Evolutionary conservation across 37 sponge, comb jelly and placozoan genomes (phyloP), one percentile per base, ranked within the genome.

Genomic region (Spongilla lacustris): DNA sequence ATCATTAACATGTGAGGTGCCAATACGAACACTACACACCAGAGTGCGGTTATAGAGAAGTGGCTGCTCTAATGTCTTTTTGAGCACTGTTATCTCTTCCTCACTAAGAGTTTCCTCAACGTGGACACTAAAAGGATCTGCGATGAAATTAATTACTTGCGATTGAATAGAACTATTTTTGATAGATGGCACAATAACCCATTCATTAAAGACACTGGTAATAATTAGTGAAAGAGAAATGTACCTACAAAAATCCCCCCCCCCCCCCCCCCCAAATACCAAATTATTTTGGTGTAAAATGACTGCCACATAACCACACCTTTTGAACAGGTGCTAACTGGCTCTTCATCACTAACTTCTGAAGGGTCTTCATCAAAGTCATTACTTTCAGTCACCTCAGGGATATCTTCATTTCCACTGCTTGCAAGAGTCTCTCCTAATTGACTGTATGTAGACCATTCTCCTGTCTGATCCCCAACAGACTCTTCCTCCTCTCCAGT

Each of bases 81-180:
- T 25, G 26, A 92, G 85, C 0, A 0, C 17, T 6, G 36, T 37
- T 27, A 87, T 66, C 46, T 92, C 89, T 22, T 87, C 74, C 4
- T 77, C 77, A 36, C 78, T 79, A 9, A 92, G 84, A 29, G 70
- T 74, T 33, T 74, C 70, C 21, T 92, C 92, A 75, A 92, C 32
- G 71, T 92, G 92, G 14, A 74, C 72, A 17, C 24, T 28, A 81
- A 92, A 92, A 2, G 92, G 92, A 79, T 92, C 92, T 88, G 67
- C 38, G 68, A 36, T 29, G 36, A 74, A 10, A 84, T 24, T 33
- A 50, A 81, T 0, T 8, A 50, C 12, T 41, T 6, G 6, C 41
- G 3, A 58, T 58, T 58, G 1, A 14, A 14, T 58, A 1, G 11
- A 14, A 58, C 11, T 17, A 58, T 58, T 14, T 58, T 46, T 8